Conservation (phyloP, 1,140 invertebrate species). For the Conus ventricosus region DNA sequence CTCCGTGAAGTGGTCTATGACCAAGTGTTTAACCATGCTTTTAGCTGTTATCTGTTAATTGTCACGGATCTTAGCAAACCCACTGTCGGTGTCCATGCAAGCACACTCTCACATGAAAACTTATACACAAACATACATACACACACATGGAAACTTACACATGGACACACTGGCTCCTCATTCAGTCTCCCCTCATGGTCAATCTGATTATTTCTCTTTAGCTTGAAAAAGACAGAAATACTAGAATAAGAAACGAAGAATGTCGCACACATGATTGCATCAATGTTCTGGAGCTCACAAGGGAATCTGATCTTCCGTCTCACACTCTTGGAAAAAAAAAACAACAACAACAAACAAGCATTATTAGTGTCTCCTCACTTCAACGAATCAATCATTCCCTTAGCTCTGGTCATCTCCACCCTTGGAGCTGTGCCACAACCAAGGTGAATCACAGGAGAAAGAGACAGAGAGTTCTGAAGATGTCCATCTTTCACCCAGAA, state of each 20-base stretch:
- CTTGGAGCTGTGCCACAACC: background rate
- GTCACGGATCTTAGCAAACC: no score
- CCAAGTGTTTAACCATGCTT: no score
- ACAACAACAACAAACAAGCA: background rate
- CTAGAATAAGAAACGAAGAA: background rate
- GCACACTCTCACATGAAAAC: background rate
- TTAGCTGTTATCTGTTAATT: no score
- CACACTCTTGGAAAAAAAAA: background rate
- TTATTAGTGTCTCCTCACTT: background rate
- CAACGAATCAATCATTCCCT: background rate
- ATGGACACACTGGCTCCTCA: background rate
- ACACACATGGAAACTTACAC: no score
- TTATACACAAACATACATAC: no score
- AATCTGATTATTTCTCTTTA: constrained; percentile 18
- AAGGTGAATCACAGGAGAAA: background rate
- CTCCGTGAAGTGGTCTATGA: no score
- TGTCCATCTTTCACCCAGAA: background rate
- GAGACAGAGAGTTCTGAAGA: background rate
- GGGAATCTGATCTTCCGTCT: background rate
- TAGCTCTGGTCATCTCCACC: background rate
- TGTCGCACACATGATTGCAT: constrained; percentile 13
- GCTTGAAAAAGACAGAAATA: background rate
- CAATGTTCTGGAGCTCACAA: background rate
- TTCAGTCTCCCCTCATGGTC: background rate
- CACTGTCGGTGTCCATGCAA: background rate